Conservation (phyloP, 2,888 invertebrate genomes). For the Chloromyia formosa region DNA sequence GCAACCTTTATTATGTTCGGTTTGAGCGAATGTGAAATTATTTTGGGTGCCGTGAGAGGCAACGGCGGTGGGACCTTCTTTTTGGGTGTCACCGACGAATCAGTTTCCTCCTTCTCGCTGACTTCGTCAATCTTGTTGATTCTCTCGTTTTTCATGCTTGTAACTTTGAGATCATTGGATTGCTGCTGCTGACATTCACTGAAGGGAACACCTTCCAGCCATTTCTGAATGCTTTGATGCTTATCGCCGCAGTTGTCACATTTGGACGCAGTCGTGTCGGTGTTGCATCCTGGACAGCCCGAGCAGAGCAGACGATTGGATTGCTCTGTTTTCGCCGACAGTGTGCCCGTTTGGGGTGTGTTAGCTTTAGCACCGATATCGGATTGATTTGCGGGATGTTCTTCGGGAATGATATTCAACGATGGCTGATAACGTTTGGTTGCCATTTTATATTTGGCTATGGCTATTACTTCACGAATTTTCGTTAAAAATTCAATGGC, state of each 20-base stretch:
- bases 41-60: constrained; percentile 50
- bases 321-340: constrained; percentile 62
- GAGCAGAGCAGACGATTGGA: constrained; percentile 54
- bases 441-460: constrained; percentile 89
- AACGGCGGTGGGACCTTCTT: constrained; percentile 56
- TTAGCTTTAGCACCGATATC: constrained; percentile 60
- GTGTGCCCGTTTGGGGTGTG: neutral
- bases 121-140: constrained; percentile 58
- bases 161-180: neutral
- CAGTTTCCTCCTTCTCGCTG: constrained; percentile 30
- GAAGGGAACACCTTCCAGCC: constrained; percentile 77
- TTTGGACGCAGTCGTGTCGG: constrained; percentile 39
- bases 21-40: constrained; percentile 51
- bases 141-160: constrained; percentile 50
- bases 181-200: constrained; percentile 52
- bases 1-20: constrained; percentile 43
- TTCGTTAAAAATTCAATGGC: constrained; percentile 88
- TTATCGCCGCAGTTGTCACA: constrained; percentile 72
- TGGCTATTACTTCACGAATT: constrained; percentile 89
- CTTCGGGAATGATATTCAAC: constrained; percentile 83
- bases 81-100: neutral
- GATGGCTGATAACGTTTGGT: constrained; percentile 82
- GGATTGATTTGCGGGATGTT: constrained; percentile 67
- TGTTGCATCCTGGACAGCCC: constrained; percentile 74
- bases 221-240: constrained; percentile 77